phyloP scores from a whole-genome alignment of 2,888 invertebrate species.

The Zhengitettix transpicula region DNA sequence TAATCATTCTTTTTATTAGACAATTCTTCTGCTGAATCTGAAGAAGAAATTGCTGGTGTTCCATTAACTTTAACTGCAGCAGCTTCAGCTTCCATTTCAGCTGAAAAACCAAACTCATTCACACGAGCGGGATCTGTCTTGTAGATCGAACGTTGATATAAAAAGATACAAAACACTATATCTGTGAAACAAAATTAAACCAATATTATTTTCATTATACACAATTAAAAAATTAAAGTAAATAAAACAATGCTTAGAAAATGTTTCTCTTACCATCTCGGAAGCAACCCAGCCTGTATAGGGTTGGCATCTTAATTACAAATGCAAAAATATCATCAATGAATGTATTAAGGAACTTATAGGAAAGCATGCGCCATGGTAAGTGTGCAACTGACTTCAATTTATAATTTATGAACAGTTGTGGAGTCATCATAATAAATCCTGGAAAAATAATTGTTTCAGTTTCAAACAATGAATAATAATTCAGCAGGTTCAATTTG shows the following conservation, averaged over 20 bases:
- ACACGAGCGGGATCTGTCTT: constrained; percentile 86
- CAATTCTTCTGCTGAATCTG: not conserved
- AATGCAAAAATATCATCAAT: constrained; percentile 99
- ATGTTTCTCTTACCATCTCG: constrained; percentile 59
- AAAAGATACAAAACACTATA: constrained; percentile 95
- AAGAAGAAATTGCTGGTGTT: not conserved
- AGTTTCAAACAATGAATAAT: too few relatives aligned
- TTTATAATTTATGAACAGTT: constrained; percentile 98
- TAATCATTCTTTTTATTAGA: too few relatives aligned
- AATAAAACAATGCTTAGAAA: not conserved
- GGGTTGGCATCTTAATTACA: constrained; percentile 99
- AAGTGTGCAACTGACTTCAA: constrained; percentile 97
- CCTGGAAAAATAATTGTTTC: constrained; percentile 33
- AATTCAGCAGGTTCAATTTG: too few relatives aligned
- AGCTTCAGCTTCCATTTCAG: constrained; percentile 57
- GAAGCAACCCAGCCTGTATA: constrained; percentile 95
- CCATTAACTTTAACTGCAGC: not conserved
- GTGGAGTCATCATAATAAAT: constrained; percentile 99
- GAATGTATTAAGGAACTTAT: constrained; percentile 98
- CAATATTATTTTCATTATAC: not conserved
- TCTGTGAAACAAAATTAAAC: constrained; percentile 37
- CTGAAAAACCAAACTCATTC: constrained; percentile 97
- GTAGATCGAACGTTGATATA: constrained; percentile 98
- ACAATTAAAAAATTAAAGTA: not conserved
- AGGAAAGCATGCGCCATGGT: constrained; percentile 99